Base-by-base conservation (phyloP, 2,113 vertebrate genomes). In the Phodopus roborovskii region DNA sequence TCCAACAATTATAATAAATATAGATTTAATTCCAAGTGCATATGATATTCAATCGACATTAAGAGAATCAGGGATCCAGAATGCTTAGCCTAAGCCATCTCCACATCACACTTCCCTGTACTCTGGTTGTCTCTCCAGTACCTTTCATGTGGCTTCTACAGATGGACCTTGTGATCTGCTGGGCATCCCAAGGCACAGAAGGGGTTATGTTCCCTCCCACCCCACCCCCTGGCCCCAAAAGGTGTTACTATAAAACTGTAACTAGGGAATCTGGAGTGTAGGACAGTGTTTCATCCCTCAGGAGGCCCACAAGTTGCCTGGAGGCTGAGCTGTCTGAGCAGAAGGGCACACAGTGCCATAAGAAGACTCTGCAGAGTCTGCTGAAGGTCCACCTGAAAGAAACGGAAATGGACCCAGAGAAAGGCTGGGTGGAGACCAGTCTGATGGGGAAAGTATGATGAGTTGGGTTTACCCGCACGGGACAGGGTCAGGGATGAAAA, bases 1-100 rank as follows among this genome's bases (percentile, higher is more conserved):
- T n/a, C 90, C 87, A 89, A 97, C 94, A 93, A 96, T 95, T 92
- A 96, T 97, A 98, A 97, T 97, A 97, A 97, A 97, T 96, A 97
- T 28, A 75, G 81, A 96, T 94, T 97, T 93, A 94, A 95, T 92
- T 93, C 87, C 96, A 94, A 97, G 92, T 92, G 85, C 92, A 92
- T 96, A 33, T 96, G 92, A 58, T 68, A 95, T 24, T 97, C 94
- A 82, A 73, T 89, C 95, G 94, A 74, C 56, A 82, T 26, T 48
- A 68, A 19, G 96, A 83, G 93, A 58, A 77, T 22, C 11, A 28
- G 75, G 42, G 60, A 60, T 78, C 82, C 64, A 70, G 92, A 95
- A 94, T 77, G 19, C 83, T 90, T 64, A 78, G 12, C 64, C 92
- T 74, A 86, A 96, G 64, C 78, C 30, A 70, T 24, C 66, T 66